Conservation (phyloP, 2,797 vertebrate species). For the Eleutherodactylus coqui region DNA sequence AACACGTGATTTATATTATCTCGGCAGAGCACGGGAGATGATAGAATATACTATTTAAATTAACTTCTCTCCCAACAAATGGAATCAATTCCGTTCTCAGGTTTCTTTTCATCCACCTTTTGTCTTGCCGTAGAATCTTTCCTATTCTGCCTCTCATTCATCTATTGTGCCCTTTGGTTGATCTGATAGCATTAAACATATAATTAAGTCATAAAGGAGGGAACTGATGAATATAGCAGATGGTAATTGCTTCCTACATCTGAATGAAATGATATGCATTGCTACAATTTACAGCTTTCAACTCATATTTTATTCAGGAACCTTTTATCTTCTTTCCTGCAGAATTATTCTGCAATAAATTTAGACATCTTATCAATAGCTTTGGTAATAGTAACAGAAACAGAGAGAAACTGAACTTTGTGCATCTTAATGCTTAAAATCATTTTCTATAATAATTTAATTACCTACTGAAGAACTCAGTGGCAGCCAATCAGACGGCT, state of each 20-base stretch:
- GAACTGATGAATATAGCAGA: constrained; percentile 99
- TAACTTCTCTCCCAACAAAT: constrained; percentile 99
- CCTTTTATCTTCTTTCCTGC: constrained; percentile 99
- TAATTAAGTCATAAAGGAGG: constrained; percentile 99
- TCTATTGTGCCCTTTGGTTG: constrained; percentile 99
- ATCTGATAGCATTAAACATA: constrained; percentile 99
- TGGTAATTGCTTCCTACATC: constrained; percentile 99
- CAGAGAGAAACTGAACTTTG: constrained; percentile 87
- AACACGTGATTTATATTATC: constrained; percentile 97
- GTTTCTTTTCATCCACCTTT: constrained; percentile 99
- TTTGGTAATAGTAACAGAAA: constrained; percentile 92
- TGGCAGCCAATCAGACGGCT: constrained; percentile 21
- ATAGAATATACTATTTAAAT: constrained; percentile 99
- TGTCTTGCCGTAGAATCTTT: constrained; percentile 99
- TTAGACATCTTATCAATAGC: constrained; percentile 99
- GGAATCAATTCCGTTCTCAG: constrained; percentile 98
- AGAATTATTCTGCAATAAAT: constrained; percentile 99
- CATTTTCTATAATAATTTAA: constrained; percentile 96
- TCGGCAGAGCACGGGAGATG: constrained; percentile 86
- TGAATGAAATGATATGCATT: constrained; percentile 99
- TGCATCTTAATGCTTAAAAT: constrained; percentile 93
- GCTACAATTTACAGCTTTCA: constrained; percentile 99
- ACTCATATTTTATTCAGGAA: constrained; percentile 99
- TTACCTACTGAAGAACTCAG: constrained; percentile 81
- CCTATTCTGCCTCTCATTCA: constrained; percentile 98